phyloP scores from a whole-genome alignment of 2,113 vertebrate species.

The Entelurus aequoreus region DNA sequence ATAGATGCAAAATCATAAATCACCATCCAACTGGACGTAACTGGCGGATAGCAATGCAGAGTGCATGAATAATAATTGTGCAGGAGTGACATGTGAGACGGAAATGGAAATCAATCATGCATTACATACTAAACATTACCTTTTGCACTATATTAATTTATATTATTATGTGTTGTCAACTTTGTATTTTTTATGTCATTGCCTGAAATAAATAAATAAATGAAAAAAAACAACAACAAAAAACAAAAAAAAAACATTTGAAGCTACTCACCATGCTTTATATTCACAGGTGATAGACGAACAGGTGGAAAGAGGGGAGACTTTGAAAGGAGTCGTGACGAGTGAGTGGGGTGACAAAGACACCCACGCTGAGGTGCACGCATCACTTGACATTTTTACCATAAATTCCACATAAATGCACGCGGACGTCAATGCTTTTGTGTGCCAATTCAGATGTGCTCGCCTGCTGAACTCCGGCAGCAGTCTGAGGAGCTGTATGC shows the following conservation, averaged over 20 bases:
- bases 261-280: conserved; percentile 19
- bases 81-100: neutral
- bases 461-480: conserved; percentile 85
- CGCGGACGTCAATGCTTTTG: neutral
- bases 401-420: neutral
- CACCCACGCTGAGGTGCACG: conserved; percentile 76
- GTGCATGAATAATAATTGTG: neutral
- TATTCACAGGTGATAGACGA: conserved; percentile 72
- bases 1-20: too few species aligned
- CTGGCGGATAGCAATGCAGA: conserved; percentile 7
- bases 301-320: conserved; percentile 76
- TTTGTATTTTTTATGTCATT: too few species aligned
- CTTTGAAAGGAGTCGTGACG: conserved; percentile 4
- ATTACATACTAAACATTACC: too few species aligned
- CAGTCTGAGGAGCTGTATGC: conserved; percentile 90
- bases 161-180: too few species aligned
- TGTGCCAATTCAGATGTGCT: conserved; percentile 78
- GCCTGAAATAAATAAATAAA: too few species aligned
- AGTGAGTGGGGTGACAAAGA: conserved; percentile 34
- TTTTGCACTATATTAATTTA: too few species aligned
- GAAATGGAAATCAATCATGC: neutral
- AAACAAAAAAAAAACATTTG: neutral
- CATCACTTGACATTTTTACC: neutral
- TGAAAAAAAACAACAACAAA: too few species aligned
- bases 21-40: neutral